Evolutionary conservation across 2,888 invertebrate genomes (phyloP).

Genomic region (Leptopterna dolabrata): DNA sequence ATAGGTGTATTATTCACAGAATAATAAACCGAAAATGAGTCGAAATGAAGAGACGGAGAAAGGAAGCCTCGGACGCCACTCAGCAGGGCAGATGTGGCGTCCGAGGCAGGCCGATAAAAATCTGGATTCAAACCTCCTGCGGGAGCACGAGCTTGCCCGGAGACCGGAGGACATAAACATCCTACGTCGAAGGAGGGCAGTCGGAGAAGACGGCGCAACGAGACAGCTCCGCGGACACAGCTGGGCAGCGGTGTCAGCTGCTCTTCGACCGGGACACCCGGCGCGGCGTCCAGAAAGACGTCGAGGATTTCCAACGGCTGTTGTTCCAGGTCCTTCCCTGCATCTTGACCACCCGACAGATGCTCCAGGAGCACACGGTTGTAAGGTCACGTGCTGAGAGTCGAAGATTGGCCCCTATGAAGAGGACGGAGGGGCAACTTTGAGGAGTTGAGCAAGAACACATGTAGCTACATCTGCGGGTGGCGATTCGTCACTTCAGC

Average conservation of each 20-base stretch:
- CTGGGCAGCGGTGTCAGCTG: conserved; percentile 8
- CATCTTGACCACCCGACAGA: conserved; percentile 1
- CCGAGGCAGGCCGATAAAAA: background rate
- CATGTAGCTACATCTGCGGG: background rate
- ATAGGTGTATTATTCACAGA: too few species aligned
- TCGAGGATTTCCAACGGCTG: background rate
- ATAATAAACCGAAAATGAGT: too few species aligned
- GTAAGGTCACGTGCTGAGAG: conserved; percentile 1
- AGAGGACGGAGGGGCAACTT: background rate
- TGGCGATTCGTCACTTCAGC: background rate
- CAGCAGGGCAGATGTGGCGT: background rate
- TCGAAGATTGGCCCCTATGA: background rate
- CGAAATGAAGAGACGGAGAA: too few species aligned
- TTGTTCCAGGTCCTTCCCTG: background rate
- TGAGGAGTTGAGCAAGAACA: background rate
- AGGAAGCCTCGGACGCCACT: too few species aligned
- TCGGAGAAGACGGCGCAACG: background rate
- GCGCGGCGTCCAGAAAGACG: background rate
- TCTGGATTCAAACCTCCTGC: background rate
- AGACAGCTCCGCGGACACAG: background rate
- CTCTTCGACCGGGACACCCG: background rate
- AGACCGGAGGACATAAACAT: background rate
- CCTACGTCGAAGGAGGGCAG: background rate
- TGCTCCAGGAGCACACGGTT: background rate
- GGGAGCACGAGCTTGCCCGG: background rate